These are phyloP conservation scores for Prietella phreatophila DNA, from an alignment of 2,113 vertebrate species.

Conservation along the genomic window DNA sequence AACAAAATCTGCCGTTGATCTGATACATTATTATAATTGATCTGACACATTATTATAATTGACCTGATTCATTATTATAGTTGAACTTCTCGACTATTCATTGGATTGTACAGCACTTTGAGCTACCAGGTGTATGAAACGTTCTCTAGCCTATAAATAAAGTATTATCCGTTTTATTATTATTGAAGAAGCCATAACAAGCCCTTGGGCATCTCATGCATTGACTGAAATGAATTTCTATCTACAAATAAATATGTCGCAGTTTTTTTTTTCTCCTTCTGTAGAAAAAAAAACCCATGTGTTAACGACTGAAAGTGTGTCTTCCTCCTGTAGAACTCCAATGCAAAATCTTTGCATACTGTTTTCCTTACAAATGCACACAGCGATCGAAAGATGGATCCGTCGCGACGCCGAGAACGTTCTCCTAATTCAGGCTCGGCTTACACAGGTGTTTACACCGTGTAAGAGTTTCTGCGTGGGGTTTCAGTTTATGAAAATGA, in stretches of 20 bases:
- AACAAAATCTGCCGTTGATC: too few relatives aligned
- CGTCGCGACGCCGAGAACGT: background rate
- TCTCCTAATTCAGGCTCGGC: background rate
- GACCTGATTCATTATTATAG: too few relatives aligned
- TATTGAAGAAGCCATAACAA: background rate
- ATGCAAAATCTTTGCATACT: background rate
- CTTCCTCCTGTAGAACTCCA: background rate
- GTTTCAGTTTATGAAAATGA: background rate
- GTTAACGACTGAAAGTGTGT: background rate
- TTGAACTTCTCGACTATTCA: background rate
- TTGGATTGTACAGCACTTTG: background rate
- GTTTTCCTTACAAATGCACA: background rate
- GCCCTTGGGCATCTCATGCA: background rate
- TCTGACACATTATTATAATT: too few relatives aligned
- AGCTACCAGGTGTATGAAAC: background rate
- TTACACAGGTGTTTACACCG: background rate
- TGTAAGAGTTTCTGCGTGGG: background rate
- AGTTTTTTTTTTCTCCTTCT: background rate
- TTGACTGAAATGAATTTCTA: background rate
- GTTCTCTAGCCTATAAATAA: background rate
- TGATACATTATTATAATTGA: too few relatives aligned
- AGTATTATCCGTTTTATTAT: background rate
- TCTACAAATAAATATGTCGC: background rate
- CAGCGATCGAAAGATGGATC: background rate
- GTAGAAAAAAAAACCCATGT: background rate